phyloP scores from a whole-genome alignment of 2,113 vertebrate species.

The Sterna hirundo region DNA sequence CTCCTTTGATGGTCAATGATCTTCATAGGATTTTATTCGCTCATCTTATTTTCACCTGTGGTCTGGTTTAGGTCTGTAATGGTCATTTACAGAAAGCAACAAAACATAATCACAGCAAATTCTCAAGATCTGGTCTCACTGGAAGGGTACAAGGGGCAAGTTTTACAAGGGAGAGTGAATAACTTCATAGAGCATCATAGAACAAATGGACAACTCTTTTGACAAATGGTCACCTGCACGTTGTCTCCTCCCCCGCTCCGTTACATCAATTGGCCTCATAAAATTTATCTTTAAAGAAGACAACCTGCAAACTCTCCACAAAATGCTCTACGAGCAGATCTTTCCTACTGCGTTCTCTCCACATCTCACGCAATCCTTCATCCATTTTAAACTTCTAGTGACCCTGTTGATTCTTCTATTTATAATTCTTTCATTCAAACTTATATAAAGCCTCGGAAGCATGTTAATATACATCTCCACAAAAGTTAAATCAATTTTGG shows the following conservation, averaged over 20 bases:
- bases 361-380: neutral
- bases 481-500: neutral
- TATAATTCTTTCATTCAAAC: neutral
- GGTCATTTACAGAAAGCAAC: neutral
- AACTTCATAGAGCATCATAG: neutral
- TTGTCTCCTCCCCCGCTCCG: neutral
- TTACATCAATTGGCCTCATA: neutral
- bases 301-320: neutral
- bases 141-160: neutral
- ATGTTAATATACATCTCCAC: neutral
- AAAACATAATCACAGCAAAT: neutral
- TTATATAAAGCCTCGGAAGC: neutral
- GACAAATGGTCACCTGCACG: neutral
- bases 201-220: neutral
- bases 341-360: neutral
- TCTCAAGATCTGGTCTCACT: neutral
- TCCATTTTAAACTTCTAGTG: neutral
- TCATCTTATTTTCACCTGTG: neutral
- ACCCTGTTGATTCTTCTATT: neutral
- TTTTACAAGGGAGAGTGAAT: neutral
- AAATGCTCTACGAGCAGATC: neutral
- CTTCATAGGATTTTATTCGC: neutral
- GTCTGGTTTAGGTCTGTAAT: neutral
- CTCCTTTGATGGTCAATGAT: neutral
- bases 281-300: neutral